phyloP scores from a whole-genome alignment of 1,140 invertebrate species.

The Drosophila ogumai region DNA sequence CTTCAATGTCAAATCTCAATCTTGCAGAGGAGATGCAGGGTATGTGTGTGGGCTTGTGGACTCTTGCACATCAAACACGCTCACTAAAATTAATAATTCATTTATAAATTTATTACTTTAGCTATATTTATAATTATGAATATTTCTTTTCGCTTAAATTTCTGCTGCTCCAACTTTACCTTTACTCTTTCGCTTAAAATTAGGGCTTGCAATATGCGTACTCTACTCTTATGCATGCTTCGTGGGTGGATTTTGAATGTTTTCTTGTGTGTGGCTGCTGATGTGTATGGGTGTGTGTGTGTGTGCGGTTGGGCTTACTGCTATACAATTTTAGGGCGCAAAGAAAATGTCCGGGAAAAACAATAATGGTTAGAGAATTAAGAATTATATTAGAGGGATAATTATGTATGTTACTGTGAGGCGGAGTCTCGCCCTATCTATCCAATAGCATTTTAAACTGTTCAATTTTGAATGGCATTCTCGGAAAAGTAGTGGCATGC shows the following conservation, averaged over 20 bases:
- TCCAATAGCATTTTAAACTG: slow-evolving; percentile 51
- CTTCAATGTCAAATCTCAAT: slow-evolving; percentile 50
- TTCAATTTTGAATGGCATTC: slow-evolving; percentile 71
- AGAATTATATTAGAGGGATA: slow-evolving; percentile 45
- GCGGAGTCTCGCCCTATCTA: slow-evolving; percentile 12
- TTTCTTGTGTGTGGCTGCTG: slow-evolving; percentile 16
- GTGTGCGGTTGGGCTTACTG: slow-evolving; percentile 44
- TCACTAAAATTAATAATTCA: slow-evolving; percentile 78
- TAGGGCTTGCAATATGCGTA: slow-evolving; percentile 70
- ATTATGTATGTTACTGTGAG: slow-evolving; percentile 31
- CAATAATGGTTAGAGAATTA: slow-evolving; percentile 27
- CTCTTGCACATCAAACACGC: slow-evolving; percentile 67
- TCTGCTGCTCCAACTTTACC: slow-evolving; percentile 26
- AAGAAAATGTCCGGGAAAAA: slow-evolving; percentile 33
- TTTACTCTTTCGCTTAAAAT: slow-evolving; percentile 43
- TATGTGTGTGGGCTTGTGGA: not conserved
- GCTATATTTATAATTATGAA: slow-evolving; percentile 81
- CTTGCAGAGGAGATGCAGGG: slow-evolving; percentile 3
- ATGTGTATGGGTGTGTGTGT: slow-evolving; percentile 7
- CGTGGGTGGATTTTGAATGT: slow-evolving; percentile 30
- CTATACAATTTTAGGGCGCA: slow-evolving; percentile 63
- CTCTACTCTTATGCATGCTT: slow-evolving; percentile 58
- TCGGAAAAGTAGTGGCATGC: slow-evolving; percentile 52
- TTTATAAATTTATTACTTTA: slow-evolving; percentile 83
- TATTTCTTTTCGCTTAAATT: slow-evolving; percentile 52